These are phyloP conservation scores for Diorhabda carinulata DNA, from an alignment of 1,140 invertebrate genomes.

Conservation along the genomic window DNA sequence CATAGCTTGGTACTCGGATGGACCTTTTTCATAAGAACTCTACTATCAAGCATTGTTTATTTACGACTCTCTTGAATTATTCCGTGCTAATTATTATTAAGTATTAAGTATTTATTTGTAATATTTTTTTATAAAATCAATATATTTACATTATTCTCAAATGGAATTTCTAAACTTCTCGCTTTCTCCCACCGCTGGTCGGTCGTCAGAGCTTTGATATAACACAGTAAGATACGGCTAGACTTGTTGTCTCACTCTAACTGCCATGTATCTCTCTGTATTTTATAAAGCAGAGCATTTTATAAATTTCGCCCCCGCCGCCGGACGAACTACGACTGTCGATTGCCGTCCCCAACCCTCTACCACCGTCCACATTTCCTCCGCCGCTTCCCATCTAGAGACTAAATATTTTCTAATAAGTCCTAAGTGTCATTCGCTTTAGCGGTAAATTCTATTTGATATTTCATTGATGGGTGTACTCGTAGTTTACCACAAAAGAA, in stretches of 20 bases:
- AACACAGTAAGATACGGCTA: conserved; percentile 4
- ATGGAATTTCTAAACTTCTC: neutral
- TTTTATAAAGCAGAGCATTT: conserved; percentile 3
- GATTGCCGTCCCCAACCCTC: conserved; percentile 3
- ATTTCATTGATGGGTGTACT: conserved; percentile 12
- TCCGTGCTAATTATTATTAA: no score
- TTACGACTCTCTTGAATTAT: no score
- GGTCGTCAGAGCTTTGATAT: conserved; percentile 11
- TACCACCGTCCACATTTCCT: neutral
- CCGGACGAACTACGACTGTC: conserved; percentile 8
- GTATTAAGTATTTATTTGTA: no score
- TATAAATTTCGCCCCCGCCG: conserved; percentile 6
- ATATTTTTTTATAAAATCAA: no score
- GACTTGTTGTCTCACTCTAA: neutral
- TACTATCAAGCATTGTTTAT: no score
- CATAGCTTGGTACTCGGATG: no score
- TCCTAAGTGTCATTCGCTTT: conserved; percentile 17
- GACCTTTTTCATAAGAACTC: no score
- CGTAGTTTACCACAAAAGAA: conserved; percentile 10
- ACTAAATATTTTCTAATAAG: conserved; percentile 21
- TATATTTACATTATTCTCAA: no score
- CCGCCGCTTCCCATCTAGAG: neutral
- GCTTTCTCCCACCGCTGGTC: neutral
- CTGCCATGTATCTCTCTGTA: neutral
- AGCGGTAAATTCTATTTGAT: conserved; percentile 13